Base-by-base conservation (phyloP, 2,797 vertebrate genomes). In the Discoglossus pictus region DNA sequence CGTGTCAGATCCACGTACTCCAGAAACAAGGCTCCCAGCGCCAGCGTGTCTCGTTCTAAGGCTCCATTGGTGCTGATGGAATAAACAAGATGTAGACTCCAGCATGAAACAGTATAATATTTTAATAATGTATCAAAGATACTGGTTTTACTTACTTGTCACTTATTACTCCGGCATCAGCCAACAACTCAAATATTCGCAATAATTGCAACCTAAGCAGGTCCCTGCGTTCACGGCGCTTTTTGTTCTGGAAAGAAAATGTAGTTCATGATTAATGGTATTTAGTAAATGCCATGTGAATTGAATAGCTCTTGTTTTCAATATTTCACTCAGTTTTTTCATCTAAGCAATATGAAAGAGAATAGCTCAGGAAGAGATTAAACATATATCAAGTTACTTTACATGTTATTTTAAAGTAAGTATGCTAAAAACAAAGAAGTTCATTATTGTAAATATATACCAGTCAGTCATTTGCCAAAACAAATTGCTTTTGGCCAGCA, bases 1-100 rank as follows among this genome's bases (percentile, higher is more conserved):
- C 97, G 90, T 21, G 97, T 99, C 63, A 99, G 83, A 81, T 99
- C 97, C 69, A 99, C 94, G 0, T 99, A 99, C 76, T 99, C 97
- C 12, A 99, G 87, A 79, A 99, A 99, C 75, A 99, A 87, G 27
- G 97, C 97, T 52, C 97, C 97, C 27, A 99, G 86, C 11, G 95
- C 97, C 78, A 99, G 78, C 0, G 94, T 98, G 61, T 99, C 97
- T 6, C 97, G 89, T 80, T 99, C 97, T 67, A 99, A 81, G 18
- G 97, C 97, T 61, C 97, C 97, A 40, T 97, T 99, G 54, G 97
- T 98, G 80, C 97, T 99, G 68, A 17, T 11, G 13, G 55, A 10
- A 73, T 79, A 81, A 67, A 52, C 71, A 74, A 78, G 16, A 10
- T 9, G 9, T 7, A 1, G 2, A 10, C 4, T 31, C 27, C 27